Percentiles rank a stretch among this genome's conserved stretches.
Evolutionary conservation across 2,888 invertebrate species (phyloP).

Genomic region (Ditula angustiorana): DNA sequence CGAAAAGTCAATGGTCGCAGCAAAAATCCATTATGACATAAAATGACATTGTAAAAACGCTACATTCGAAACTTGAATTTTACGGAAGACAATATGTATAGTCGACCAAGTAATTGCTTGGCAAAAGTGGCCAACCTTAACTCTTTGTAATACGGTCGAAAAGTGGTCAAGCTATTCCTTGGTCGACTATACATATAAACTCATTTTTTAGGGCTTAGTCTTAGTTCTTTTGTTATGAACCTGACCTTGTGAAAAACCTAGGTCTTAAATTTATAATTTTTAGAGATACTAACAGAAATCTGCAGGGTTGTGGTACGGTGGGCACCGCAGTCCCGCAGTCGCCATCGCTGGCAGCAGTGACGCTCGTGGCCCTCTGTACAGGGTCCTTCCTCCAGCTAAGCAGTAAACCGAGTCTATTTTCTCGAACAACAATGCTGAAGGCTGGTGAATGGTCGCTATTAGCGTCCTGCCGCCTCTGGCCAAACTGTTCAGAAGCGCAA

Average conservation of each 20-base stretch:
- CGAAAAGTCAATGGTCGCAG: too few relatives aligned
- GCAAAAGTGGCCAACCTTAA: too few relatives aligned
- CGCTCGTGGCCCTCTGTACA: conserved; percentile 92
- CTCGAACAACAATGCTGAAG: conserved; percentile 96
- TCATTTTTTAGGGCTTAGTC: too few relatives aligned
- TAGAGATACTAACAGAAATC: conserved; percentile 92
- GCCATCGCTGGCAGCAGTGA: conserved; percentile 92
- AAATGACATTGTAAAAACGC: too few relatives aligned
- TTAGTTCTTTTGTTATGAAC: background rate
- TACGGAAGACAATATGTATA: too few relatives aligned
- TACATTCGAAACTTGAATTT: too few relatives aligned
- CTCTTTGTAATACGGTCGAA: too few relatives aligned
- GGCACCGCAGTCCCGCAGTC: conserved; percentile 91
- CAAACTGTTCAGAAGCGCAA: conserved; percentile 91
- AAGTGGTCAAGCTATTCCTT: too few relatives aligned
- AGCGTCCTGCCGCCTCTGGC: conserved; percentile 95
- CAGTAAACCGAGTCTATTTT: conserved; percentile 96
- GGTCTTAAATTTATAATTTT: background rate
- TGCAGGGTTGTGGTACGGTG: conserved; percentile 97
- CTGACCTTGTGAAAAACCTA: too few relatives aligned
- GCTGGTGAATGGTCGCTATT: conserved; percentile 97
- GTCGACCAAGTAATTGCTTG: too few relatives aligned
- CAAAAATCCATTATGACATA: too few relatives aligned
- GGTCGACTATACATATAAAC: too few relatives aligned
- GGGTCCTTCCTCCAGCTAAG: conserved; percentile 92